Conservation (phyloP, 2,113 vertebrate species). For the Syngnathus floridae region DNA sequence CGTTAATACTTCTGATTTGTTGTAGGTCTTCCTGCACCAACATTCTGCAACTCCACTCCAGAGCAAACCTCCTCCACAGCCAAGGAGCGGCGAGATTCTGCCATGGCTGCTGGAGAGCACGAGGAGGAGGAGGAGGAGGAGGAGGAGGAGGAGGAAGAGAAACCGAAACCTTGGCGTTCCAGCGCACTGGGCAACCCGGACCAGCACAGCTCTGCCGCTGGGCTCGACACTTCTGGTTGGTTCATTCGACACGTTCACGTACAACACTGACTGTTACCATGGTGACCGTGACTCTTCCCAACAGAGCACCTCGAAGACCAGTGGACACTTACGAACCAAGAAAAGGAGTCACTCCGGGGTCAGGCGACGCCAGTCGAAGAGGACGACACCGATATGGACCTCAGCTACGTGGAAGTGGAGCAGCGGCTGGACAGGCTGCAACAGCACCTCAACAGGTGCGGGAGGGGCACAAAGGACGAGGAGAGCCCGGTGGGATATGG, state of each 20-base stretch:
- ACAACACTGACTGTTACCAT: neutral
- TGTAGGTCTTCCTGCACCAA: conserved; percentile 38
- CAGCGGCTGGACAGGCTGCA: conserved; percentile 92
- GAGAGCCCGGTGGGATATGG: neutral
- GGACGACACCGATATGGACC: conserved; percentile 88
- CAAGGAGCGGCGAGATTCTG: conserved; percentile 36
- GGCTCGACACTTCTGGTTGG: conserved; percentile 62
- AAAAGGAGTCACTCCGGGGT: conserved; percentile 66
- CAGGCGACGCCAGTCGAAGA: too few species aligned
- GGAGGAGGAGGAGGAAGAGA: conserved; percentile 80
- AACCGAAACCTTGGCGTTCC: conserved; percentile 81
- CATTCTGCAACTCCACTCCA: conserved; percentile 29
- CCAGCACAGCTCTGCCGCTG: conserved; percentile 70
- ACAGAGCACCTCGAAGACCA: conserved; percentile 70
- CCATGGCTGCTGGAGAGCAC: conserved; percentile 38
- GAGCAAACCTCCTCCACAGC: conserved; percentile 21
- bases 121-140: too few species aligned
- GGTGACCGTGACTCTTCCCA: neutral
- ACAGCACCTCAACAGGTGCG: conserved; percentile 93
- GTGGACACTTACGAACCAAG: conserved; percentile 72
- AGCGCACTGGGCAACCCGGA: conserved; percentile 74
- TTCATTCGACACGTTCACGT: too few species aligned
- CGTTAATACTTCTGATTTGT: conserved; percentile 27
- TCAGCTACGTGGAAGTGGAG: conserved; percentile 92
- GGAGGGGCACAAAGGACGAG: neutral